Evolutionary conservation across 1,140 invertebrate genomes (phyloP).

Genomic region (Teleopsis dalmanni): DNA sequence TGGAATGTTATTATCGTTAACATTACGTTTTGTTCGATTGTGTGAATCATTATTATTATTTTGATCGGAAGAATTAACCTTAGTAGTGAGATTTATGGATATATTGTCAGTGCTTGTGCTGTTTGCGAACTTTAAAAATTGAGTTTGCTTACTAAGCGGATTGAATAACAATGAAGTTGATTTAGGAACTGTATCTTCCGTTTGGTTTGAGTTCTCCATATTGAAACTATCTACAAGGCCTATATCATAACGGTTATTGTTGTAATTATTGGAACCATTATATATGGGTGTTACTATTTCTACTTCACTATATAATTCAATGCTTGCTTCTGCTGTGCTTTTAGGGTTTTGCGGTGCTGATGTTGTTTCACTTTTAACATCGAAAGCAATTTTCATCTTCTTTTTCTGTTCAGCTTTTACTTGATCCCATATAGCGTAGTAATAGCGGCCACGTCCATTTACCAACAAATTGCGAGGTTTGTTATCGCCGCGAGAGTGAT

Average conservation of each 20-base stretch:
- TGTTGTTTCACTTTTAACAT: neutral
- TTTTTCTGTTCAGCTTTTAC: constrained; percentile 15
- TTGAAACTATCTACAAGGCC: too few species aligned
- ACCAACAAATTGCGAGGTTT: constrained; percentile 69
- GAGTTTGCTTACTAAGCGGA: neutral
- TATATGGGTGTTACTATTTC: neutral
- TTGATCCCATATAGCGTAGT: constrained; percentile 34
- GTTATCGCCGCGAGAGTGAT: constrained; percentile 70
- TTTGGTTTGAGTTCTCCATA: neutral
- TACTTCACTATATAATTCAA: neutral
- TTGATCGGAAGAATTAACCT: neutral
- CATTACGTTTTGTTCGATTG: constrained; percentile 1
- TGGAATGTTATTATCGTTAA: constrained; percentile 18
- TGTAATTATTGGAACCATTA: too few species aligned
- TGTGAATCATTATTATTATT: neutral
- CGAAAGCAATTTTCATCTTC: neutral
- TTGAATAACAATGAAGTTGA: neutral
- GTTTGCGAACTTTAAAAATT: too few species aligned
- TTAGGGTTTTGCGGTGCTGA: neutral
- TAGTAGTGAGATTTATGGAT: neutral
- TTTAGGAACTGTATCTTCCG: neutral
- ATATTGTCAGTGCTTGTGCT: neutral
- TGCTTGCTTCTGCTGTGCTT: neutral
- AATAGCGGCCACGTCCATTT: constrained; percentile 64
- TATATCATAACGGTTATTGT: too few species aligned